A percentile compares a stretch with the other conserved stretches of the same genome.
These are phyloP conservation scores for Perizoma affinitatum DNA, from an alignment of 2,888 invertebrate species.

Conservation along the genomic window DNA sequence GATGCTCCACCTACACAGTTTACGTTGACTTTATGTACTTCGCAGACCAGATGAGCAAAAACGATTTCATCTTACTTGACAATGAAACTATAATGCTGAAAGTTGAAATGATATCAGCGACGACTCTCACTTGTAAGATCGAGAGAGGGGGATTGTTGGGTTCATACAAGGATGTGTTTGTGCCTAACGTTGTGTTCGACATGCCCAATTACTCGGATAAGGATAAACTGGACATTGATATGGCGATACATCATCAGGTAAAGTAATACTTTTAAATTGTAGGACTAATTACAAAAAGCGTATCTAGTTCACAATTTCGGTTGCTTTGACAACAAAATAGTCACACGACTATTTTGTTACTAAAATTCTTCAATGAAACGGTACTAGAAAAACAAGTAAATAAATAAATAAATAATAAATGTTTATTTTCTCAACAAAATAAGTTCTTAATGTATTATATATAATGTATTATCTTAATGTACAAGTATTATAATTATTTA, in stretches of 20 bases:
- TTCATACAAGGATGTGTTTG: conserved; percentile 71
- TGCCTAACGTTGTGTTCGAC: conserved; percentile 66
- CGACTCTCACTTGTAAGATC: conserved; percentile 71
- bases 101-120: conserved; percentile 80
- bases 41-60: conserved; percentile 76
- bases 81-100: conserved; percentile 91
- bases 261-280: neutral
- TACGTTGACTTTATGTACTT: conserved; percentile 83
- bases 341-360: too few relatives aligned
- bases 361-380: too few relatives aligned
- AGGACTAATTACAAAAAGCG: too few relatives aligned
- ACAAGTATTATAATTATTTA: too few relatives aligned
- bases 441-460: too few relatives aligned
- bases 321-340: too few relatives aligned
- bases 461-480: too few relatives aligned
- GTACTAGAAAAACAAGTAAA: too few relatives aligned
- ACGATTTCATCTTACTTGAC: conserved; percentile 75
- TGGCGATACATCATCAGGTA: conserved; percentile 70
- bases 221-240: conserved; percentile 63
- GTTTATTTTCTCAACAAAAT: too few relatives aligned
- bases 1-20: conserved; percentile 81
- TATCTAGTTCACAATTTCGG: too few relatives aligned
- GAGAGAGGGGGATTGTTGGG: conserved; percentile 70
- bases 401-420: too few relatives aligned
- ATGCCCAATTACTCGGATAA: conserved; percentile 70